Evolutionary conservation across 53 echinoderm and acorn worm species (phyloP), one percentile per base, ranked within the genome.

Genomic region (Crossaster papposus): DNA sequence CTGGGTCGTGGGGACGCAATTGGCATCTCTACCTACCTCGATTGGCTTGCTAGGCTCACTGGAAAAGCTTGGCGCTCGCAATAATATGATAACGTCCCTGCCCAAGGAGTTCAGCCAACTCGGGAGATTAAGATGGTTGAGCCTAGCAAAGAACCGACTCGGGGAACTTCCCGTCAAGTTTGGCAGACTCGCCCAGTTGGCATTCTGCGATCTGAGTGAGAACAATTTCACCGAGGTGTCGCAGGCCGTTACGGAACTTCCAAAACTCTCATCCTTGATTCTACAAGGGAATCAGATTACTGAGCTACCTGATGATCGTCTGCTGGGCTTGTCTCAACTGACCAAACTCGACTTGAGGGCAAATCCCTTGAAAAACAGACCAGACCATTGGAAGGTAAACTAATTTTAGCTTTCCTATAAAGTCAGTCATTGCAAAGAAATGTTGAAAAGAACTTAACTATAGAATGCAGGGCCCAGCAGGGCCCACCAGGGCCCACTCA

Each of bases 341-440:
- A 93, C 92, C 31, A 99, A 99, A 79, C 82, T 99, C 28, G 99
- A 99, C 64, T 87, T 99, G 34, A 93, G 99, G 81, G 96, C 91
- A 35, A 99, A 99, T 54, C 89, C 95, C 30, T 83, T 99, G 58
- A 91, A 72, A 38, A 90, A 95, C 5, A 94, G 99, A 76, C 99
- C 99, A 34, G 58, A 79, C 11, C 99, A 99, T 32, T 99, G 99
- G 99, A 99, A 99, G 95, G 99, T 99, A 94, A 30, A 79, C 9
- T 29, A 38, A 29, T 92, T 8, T 54, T 13, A 51, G 9, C 0
- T 13, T 6, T 15, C 38, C 30, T n/a, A 51, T 36, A n/a, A n/a
- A n/a, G n/a, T n/a, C n/a, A n/a, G n/a, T n/a, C n/a, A n/a, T n/a
- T n/a, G n/a, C n/a, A n/a, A n/a, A n/a, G n/a, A n/a, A n/a, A n/a